Conservation (phyloP, 2,113 vertebrate species). For the Rallus limicola region DNA sequence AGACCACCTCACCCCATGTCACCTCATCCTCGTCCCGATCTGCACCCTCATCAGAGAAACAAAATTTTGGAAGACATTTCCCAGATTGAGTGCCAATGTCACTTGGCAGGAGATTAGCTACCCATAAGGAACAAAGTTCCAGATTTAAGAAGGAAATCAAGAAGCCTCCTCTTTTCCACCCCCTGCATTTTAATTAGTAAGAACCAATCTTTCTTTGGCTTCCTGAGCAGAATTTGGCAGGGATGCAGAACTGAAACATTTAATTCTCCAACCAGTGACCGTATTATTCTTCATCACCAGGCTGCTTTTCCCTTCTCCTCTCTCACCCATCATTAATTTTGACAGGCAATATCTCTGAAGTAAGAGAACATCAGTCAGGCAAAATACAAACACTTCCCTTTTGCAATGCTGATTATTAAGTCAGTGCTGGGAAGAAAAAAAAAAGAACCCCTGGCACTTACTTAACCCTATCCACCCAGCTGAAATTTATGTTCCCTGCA, state of each 20-base stretch:
- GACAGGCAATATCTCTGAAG: background rate
- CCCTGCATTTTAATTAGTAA: background rate
- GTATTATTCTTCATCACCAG: background rate
- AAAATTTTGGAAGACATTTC: background rate
- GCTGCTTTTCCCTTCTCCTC: background rate
- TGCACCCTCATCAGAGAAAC: background rate
- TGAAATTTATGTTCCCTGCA: background rate
- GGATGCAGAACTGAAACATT: background rate
- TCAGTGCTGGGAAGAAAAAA: background rate
- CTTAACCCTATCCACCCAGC: background rate
- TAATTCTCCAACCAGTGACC: background rate
- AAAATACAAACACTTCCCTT: background rate
- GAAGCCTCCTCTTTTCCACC: background rate
- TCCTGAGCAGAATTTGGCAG: background rate
- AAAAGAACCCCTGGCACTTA: background rate
- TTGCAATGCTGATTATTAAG: background rate
- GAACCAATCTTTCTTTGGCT: background rate
- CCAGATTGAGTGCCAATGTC: background rate
- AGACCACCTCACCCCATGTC: background rate
- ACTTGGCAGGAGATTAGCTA: conserved; percentile 20
- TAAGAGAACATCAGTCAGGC: background rate
- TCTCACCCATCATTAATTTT: background rate
- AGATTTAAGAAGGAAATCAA: conserved; percentile 12
- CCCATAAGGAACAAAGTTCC: background rate
- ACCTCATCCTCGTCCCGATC: background rate